A percentile compares a stretch with the other conserved stretches of the same genome.
Conservation (phyloP, 2,113 vertebrate species). For the Chaetodon auriga region DNA sequence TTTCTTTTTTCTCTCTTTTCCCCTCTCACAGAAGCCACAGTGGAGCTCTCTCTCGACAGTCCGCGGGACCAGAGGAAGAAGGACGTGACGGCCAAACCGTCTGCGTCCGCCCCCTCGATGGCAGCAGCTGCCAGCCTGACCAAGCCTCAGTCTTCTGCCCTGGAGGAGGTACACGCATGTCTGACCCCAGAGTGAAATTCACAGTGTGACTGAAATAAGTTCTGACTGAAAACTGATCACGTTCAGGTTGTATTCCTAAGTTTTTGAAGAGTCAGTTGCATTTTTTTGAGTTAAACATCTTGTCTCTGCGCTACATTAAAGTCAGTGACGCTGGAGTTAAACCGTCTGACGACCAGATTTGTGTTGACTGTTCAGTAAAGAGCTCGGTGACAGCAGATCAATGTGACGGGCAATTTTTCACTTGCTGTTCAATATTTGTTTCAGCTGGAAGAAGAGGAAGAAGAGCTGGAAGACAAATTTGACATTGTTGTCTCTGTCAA, state of each 20-base stretch:
- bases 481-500: slow-evolving; percentile 92
- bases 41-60: slow-evolving; percentile 94
- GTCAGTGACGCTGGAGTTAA: no score
- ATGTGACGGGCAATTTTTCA: not conserved
- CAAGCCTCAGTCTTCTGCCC: slow-evolving; percentile 81
- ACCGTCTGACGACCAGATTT: no score
- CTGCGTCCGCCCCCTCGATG: slow-evolving; percentile 76
- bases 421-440: slow-evolving; percentile 40
- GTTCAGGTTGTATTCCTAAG: no score
- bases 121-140: slow-evolving; percentile 80
- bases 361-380: not conserved
- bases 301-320: not conserved
- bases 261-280: no score
- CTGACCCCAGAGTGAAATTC: not conserved
- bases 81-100: slow-evolving; percentile 79
- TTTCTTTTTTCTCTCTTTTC: not conserved
- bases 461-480: slow-evolving; percentile 93
- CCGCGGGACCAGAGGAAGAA: slow-evolving; percentile 89
- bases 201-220: not conserved
- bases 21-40: slow-evolving; percentile 90
- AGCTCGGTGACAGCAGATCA: not conserved
- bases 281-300: not conserved
- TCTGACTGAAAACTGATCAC: not conserved
- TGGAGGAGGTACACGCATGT: slow-evolving; percentile 89
- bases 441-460: slow-evolving; percentile 89